Evolutionary conservation across 2,113 vertebrate genomes (phyloP).

Genomic region (Gambusia affinis): DNA sequence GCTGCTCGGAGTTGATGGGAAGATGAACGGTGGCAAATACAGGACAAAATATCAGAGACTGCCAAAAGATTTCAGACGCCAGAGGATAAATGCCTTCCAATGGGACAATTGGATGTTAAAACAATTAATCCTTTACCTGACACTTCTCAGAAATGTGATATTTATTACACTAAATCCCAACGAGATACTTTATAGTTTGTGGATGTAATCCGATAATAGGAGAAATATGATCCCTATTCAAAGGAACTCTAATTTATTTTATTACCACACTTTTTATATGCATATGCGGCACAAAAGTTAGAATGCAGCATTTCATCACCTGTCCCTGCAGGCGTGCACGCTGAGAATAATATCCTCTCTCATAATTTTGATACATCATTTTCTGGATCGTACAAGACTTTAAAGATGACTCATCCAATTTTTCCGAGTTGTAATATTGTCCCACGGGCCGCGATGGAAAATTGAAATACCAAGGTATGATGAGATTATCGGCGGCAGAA

Average conservation of each 20-base stretch:
- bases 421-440: constrained; percentile 1
- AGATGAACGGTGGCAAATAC: neutral
- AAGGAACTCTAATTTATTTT: neutral
- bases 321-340: constrained; percentile 1
- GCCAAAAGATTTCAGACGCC: neutral
- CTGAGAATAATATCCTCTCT: neutral
- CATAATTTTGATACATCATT: constrained; percentile 15
- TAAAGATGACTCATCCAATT: constrained; percentile 1
- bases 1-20: neutral
- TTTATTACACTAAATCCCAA: neutral
- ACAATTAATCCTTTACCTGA: neutral
- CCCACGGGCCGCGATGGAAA: constrained; percentile 1
- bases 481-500: constrained; percentile 7
- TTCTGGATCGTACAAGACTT: neutral
- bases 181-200: neutral
- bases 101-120: neutral
- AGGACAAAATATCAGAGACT: neutral
- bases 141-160: neutral
- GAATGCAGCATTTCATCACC: neutral
- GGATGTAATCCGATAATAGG: neutral
- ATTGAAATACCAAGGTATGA: constrained; percentile 7
- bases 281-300: neutral
- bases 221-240: neutral
- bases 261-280: neutral
- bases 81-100: neutral